Percentiles rank a stretch among this genome's conserved stretches.
Conservation (phyloP, 2,888 invertebrate species). For the Philhelius pedissequus region DNA sequence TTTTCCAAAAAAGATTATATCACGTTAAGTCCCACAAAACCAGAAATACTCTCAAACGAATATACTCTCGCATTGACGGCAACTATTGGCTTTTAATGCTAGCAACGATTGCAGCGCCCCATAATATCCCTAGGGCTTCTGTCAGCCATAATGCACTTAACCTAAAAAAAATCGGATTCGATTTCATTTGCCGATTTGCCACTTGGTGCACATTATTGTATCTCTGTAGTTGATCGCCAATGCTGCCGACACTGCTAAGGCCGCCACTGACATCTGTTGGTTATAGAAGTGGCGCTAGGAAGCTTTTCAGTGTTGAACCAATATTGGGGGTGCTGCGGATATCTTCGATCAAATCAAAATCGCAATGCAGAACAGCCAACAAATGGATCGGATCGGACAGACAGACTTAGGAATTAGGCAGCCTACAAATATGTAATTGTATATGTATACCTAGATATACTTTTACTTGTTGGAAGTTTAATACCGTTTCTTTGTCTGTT, state of each 20-base stretch:
- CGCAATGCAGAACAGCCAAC: slow-evolving; percentile 29
- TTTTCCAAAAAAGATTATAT: slow-evolving; percentile 49
- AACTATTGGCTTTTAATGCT: background rate
- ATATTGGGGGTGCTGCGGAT: slow-evolving; percentile 47
- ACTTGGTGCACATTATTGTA: slow-evolving; percentile 35
- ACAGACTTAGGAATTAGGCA: slow-evolving; percentile 32
- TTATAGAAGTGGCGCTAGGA: slow-evolving; percentile 53
- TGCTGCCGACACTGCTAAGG: background rate
- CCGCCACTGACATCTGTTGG: background rate
- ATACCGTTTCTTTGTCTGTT: slow-evolving; percentile 13
- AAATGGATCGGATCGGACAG: background rate
- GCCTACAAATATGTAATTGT: slow-evolving; percentile 33
- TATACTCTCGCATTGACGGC: background rate
- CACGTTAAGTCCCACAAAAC: slow-evolving; percentile 29
- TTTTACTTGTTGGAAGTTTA: background rate
- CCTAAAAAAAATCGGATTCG: slow-evolving; percentile 43
- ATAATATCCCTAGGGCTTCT: slow-evolving; percentile 62
- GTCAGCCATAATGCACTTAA: slow-evolving; percentile 63
- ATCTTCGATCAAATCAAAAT: slow-evolving; percentile 62
- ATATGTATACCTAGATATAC: background rate
- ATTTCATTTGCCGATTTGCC: slow-evolving; percentile 56
- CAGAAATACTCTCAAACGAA: slow-evolving; percentile 7
- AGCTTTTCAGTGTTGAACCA: slow-evolving; percentile 27
- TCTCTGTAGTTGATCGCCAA: slow-evolving; percentile 33
- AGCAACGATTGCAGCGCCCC: slow-evolving; percentile 39